These are phyloP conservation scores for Ciconia boyciana DNA, from an alignment of 2,113 vertebrate species.

Conservation along the genomic window DNA sequence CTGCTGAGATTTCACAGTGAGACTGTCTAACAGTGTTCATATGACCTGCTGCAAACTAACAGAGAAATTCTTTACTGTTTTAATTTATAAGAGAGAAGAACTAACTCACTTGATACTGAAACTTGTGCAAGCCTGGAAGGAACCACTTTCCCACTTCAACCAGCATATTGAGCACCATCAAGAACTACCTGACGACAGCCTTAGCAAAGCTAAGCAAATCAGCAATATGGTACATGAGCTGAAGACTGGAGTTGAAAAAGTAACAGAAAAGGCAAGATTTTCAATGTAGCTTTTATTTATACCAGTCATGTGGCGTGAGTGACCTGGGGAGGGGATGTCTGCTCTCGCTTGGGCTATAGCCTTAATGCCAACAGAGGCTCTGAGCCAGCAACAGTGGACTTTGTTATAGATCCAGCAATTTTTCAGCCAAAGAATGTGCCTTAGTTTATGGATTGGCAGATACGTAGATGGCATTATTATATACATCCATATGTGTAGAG, in stretches of 20 bases:
- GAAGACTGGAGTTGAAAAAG: conserved; percentile 77
- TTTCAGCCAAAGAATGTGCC: background rate
- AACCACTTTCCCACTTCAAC: conserved; percentile 79
- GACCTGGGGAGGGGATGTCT: background rate
- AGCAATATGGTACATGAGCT: conserved; percentile 81
- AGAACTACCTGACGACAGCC: conserved; percentile 71
- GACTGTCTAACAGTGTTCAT: background rate
- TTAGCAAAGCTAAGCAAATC: conserved; percentile 80
- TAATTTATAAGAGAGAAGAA: conserved; percentile 72
- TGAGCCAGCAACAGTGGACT: background rate
- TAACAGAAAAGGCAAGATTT: conserved; percentile 77
- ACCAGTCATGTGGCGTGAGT: background rate
- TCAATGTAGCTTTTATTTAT: background rate
- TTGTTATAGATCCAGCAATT: background rate
- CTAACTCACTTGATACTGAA: conserved; percentile 77
- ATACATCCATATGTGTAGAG: background rate
- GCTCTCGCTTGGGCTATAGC: background rate
- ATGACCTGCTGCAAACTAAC: background rate
- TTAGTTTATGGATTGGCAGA: background rate
- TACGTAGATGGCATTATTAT: background rate
- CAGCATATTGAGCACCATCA: conserved; percentile 70
- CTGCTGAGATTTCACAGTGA: background rate
- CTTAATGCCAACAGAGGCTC: background rate
- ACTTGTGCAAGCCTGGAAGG: conserved; percentile 80
- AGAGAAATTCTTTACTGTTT: background rate